Conservation (phyloP, 2,797 vertebrate species). For the Helarctos malayanus region DNA sequence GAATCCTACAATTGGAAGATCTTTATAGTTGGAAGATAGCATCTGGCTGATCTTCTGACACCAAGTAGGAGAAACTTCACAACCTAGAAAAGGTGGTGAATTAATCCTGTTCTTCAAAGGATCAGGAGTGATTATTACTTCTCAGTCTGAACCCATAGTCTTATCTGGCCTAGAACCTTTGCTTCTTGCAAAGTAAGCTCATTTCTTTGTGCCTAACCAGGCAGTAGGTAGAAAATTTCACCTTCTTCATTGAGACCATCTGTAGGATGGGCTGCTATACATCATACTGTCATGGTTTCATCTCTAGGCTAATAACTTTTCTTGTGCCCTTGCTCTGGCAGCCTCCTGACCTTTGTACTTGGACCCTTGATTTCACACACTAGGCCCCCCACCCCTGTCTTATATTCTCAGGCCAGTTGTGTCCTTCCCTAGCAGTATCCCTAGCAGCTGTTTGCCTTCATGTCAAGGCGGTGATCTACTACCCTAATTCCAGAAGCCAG, state of each 20-base stretch:
- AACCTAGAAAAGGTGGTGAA: neutral
- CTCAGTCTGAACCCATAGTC: slow-evolving; percentile 35
- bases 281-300: neutral
- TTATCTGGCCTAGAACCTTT: slow-evolving; percentile 58
- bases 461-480: slow-evolving; percentile 26
- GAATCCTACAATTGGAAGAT: neutral
- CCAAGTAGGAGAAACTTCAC: neutral
- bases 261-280: neutral
- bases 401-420: neutral
- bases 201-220: slow-evolving; percentile 26
- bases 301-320: slow-evolving; percentile 2
- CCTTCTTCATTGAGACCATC: slow-evolving; percentile 19
- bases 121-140: neutral
- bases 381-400: neutral
- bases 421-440: slow-evolving; percentile 18
- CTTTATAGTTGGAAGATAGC: neutral
- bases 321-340: neutral
- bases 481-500: slow-evolving; percentile 6
- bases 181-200: slow-evolving; percentile 16
- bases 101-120: slow-evolving; percentile 5
- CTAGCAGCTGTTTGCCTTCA: slow-evolving; percentile 13
- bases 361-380: slow-evolving; percentile 13
- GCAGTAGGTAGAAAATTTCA: neutral
- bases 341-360: slow-evolving; percentile 17
- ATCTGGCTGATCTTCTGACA: neutral